Evolutionary conservation across 2,888 invertebrate species (phyloP).

Genomic region (Platycnemis pennipes): DNA sequence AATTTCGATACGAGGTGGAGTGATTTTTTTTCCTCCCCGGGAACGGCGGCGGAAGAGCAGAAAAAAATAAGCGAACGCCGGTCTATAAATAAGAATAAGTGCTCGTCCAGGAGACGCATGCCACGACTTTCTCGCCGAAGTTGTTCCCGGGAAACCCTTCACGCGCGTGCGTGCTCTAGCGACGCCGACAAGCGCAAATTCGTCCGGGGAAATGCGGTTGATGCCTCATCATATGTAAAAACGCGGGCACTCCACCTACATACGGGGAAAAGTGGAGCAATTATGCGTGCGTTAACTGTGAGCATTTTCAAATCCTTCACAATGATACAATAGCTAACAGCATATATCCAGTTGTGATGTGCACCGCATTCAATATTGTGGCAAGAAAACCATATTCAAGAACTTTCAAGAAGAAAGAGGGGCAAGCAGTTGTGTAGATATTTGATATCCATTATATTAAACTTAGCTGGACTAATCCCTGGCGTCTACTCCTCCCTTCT

Average conservation of each 20-base stretch:
- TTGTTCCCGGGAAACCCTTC: neutral
- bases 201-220: neutral
- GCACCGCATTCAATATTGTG: neutral
- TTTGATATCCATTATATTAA: too few species aligned
- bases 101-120: neutral
- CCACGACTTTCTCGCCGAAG: conserved; percentile 5
- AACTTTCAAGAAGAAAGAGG: neutral
- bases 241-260: neutral
- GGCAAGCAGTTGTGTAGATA: neutral
- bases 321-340: neutral
- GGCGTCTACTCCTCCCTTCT: too few species aligned
- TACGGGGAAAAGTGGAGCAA: neutral
- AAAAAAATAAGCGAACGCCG: neutral
- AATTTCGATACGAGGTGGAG: neutral
- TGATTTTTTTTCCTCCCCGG: neutral
- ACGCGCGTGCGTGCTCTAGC: neutral
- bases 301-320: neutral
- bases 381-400: neutral
- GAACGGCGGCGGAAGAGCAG: neutral
- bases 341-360: neutral
- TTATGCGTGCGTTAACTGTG: neutral
- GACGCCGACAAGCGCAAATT: neutral
- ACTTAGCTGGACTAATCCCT: too few species aligned
- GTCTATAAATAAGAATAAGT: conserved; percentile 29
- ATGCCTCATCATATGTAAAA: neutral